A percentile compares a stretch with the other conserved stretches of the same genome.
These are phyloP conservation scores for Caenorhabditis sp. DNA, from an alignment of 2,888 invertebrate species.

Conservation along the genomic window DNA sequence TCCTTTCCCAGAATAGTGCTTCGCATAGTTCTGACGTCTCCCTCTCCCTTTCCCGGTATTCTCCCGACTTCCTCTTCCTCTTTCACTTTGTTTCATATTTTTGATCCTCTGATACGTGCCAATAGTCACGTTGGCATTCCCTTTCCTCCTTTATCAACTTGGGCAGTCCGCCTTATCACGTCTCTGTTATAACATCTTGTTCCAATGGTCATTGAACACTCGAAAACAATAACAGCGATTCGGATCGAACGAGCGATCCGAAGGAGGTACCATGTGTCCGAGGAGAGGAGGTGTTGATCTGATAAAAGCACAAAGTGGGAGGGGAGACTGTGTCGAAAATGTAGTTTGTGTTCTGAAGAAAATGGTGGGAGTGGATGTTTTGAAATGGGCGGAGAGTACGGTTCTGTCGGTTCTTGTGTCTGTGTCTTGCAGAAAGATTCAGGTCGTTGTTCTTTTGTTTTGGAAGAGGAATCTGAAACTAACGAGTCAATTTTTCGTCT, in stretches of 20 bases:
- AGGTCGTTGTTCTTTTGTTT: too few relatives aligned
- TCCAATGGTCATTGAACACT: constrained; percentile 3
- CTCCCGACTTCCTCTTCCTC: not conserved
- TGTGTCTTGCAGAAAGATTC: too few relatives aligned
- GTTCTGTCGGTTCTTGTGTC: too few relatives aligned
- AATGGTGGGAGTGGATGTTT: too few relatives aligned
- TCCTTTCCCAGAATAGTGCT: too few relatives aligned
- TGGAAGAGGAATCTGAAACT: too few relatives aligned
- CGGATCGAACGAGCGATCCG: constrained; percentile 3
- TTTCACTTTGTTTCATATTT: constrained; percentile 4
- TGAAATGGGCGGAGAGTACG: too few relatives aligned
- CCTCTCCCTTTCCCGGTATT: not conserved
- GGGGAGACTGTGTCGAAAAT: not conserved
- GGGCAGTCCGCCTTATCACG: too few relatives aligned
- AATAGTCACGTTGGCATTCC: constrained; percentile 15
- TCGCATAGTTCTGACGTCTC: not conserved
- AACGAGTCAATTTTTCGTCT: too few relatives aligned
- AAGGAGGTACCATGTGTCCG: too few relatives aligned
- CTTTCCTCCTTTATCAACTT: not conserved
- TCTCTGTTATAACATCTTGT: constrained; percentile 29
- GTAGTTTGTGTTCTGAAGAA: not conserved
- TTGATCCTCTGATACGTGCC: constrained; percentile 15
- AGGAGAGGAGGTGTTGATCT: not conserved
- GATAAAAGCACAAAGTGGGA: not conserved
- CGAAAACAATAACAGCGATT: not conserved